Evolutionary conservation across 2,113 vertebrate genomes (phyloP).

Genomic region (Chaetura pelagica): DNA sequence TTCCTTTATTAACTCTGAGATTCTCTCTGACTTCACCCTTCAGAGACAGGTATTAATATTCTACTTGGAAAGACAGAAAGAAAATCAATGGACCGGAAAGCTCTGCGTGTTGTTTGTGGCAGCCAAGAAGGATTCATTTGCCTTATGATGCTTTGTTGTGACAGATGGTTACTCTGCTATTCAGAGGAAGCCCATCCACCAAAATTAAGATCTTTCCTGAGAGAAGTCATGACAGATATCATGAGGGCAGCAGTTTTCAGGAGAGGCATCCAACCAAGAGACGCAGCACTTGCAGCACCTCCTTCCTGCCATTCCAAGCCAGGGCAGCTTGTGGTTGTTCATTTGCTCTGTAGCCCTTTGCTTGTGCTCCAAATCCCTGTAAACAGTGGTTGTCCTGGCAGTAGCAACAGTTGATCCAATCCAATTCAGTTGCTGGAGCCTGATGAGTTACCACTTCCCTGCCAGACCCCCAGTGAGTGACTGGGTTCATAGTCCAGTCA

Average conservation of each 20-base stretch:
- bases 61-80: slow-evolving; percentile 13
- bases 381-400: not conserved
- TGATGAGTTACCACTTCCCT: not conserved
- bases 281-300: not conserved
- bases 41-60: not conserved
- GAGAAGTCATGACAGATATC: not conserved
- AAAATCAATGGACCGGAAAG: not conserved
- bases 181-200: not conserved
- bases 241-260: not conserved
- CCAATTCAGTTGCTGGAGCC: not conserved
- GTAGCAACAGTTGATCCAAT: not conserved
- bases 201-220: not conserved
- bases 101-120: not conserved
- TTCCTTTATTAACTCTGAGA: not conserved
- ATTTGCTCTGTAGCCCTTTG: not conserved
- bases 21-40: slow-evolving; percentile 7
- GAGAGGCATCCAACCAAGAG: not conserved
- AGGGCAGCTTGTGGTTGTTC: not conserved
- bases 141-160: not conserved
- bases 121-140: slow-evolving; percentile 12
- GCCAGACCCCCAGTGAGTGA: not conserved
- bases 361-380: not conserved
- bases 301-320: not conserved
- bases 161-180: not conserved
- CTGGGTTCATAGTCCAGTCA: not conserved